phyloP scores from a whole-genome alignment of 2,797 vertebrate species.

The Syndactyla subalaris region DNA sequence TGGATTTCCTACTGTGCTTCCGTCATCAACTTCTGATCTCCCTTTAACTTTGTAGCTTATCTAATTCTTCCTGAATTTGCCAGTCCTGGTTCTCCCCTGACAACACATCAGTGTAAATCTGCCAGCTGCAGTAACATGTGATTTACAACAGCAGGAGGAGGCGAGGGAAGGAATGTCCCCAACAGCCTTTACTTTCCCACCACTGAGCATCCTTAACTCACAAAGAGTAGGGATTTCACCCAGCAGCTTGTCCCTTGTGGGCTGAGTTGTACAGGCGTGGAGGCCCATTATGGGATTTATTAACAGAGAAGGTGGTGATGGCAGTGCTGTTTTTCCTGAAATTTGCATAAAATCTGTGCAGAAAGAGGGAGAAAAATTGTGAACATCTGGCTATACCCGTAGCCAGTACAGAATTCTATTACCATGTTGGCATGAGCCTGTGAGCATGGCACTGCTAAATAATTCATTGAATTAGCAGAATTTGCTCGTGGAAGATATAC shows the following conservation, averaged over 20 bases:
- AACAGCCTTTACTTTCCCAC: neutral
- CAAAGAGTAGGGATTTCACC: neutral
- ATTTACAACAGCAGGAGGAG: neutral
- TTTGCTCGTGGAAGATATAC: conserved; percentile 5
- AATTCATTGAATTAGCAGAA: conserved; percentile 69
- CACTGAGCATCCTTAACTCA: neutral
- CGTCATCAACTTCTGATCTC: conserved; percentile 24
- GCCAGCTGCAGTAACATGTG: rapidly evolving
- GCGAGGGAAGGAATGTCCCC: neutral
- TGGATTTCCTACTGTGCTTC: neutral
- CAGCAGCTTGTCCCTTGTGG: neutral
- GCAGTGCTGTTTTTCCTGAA: neutral
- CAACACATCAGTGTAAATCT: neutral
- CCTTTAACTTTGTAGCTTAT: neutral
- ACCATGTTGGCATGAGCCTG: conserved; percentile 4
- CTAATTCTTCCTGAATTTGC: conserved; percentile 23
- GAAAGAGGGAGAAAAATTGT: conserved; percentile 49
- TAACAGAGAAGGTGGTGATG: conserved; percentile 8
- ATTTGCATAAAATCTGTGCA: conserved; percentile 64
- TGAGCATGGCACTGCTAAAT: conserved; percentile 46
- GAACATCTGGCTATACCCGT: conserved; percentile 56
- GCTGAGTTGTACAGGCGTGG: neutral
- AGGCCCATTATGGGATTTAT: conserved; percentile 23
- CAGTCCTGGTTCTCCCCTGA: neutral
- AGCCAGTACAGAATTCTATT: conserved; percentile 57